Evolutionary conservation across 1,140 invertebrate genomes (phyloP), one percentile per base, ranked within the genome.

Genomic region (Planococcus citri): DNA sequence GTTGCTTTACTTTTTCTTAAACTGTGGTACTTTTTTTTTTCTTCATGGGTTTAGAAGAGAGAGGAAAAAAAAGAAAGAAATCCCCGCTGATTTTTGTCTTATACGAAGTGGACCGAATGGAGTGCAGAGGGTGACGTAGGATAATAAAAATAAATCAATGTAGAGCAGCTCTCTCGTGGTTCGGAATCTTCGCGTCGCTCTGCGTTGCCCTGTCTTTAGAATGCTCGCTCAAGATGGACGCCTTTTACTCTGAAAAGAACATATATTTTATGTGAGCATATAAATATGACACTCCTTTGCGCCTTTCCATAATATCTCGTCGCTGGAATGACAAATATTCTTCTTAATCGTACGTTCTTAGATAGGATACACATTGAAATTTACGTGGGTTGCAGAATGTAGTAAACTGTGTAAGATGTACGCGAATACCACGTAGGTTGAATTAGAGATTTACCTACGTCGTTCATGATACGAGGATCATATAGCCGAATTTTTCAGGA

Each of bases 281-380:
- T 64, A 27, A 27, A 64, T 64, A 64, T 64, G 60, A 64, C 60
- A 64, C 60, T 64, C 60, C 60, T 64, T 64, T 64, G 60, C 60
- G 25, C 60, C 60, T 64, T 64, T 27, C 25, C 25, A 25, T 64
- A 25, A 14, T 24, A 17, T 27, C 60, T 27, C 8, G n/a, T n/a
- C n/a, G 60, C 25, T 14, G 20, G 60, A 64, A 64, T 64, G 60
- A 64, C 60, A 64, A 64, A 64, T 64, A 64, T 64, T 64, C 17
- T 64, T 14, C 17, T 64, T 14, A 64, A 27, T 27, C 1, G 60
- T 9, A 27, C 22, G 10, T 21, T 20, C 4, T 3, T 22, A 24
- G n/a, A n/a, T n/a, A n/a, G n/a, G n/a, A n/a, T n/a, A 24, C 17
- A 58, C 17, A 64, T 64, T 64, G 22, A 64, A 27, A 64, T 64